Evolutionary conservation across 2,113 vertebrate genomes (phyloP).

Genomic region (Alectura lathami): DNA sequence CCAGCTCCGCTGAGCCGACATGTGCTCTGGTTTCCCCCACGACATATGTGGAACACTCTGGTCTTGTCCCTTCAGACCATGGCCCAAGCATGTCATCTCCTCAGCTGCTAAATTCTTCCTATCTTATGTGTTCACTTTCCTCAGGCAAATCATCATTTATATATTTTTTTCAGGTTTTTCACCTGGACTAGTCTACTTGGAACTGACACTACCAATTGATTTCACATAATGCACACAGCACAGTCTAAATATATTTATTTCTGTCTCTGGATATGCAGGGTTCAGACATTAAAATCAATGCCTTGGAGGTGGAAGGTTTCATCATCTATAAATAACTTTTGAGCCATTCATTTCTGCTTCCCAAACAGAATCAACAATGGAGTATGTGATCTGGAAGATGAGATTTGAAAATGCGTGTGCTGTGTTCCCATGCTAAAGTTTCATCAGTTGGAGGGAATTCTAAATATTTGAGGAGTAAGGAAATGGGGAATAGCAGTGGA

Average conservation of each 20-base stretch:
- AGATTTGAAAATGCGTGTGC: not conserved
- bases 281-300: constrained; percentile 25
- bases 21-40: not conserved
- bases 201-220: constrained; percentile 1
- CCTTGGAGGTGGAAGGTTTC: constrained; percentile 19
- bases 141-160: not conserved
- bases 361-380: not conserved
- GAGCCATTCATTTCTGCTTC: not conserved
- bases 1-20: not conserved
- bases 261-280: not conserved
- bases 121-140: not conserved
- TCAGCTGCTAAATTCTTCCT: not conserved
- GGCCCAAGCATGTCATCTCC: not conserved
- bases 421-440: not conserved
- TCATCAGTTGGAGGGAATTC: not conserved
- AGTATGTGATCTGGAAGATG: not conserved
- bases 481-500: not conserved
- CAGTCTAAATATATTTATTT: not conserved
- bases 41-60: not conserved
- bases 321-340: not conserved
- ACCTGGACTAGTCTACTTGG: not conserved
- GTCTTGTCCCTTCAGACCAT: not conserved
- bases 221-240: not conserved
- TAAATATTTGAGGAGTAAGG: not conserved
- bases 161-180: not conserved